A percentile compares a stretch with the other conserved stretches of the same genome.
These are phyloP conservation scores for Ochropleura plecta DNA, from an alignment of 2,888 invertebrate genomes.

Conservation along the genomic window DNA sequence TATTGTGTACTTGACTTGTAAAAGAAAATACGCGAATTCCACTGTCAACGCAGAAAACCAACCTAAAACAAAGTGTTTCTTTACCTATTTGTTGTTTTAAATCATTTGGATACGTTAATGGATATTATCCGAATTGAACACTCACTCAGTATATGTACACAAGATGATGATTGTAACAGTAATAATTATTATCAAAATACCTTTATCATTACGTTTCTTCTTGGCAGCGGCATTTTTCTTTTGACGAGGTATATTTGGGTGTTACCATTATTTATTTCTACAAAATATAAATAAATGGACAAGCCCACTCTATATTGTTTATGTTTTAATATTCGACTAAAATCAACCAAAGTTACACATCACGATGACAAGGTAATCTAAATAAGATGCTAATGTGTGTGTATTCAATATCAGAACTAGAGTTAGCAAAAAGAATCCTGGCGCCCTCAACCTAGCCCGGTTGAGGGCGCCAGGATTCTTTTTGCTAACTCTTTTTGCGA, in stretches of 20 bases:
- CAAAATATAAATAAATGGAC: conserved; percentile 4
- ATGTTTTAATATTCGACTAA: neutral
- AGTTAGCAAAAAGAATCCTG: too few species aligned
- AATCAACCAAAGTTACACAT: conserved; percentile 20
- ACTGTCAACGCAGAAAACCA: conserved; percentile 90
- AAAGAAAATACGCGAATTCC: conserved; percentile 87
- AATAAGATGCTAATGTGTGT: neutral
- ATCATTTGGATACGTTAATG: conserved; percentile 49
- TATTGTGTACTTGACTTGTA: conserved; percentile 76
- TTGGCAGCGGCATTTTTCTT: conserved; percentile 91
- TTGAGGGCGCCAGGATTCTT: neutral
- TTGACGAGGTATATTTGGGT: conserved; percentile 79
- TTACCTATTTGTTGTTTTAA: conserved; percentile 63
- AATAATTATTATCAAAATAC: conserved; percentile 86
- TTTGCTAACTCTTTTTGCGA: neutral
- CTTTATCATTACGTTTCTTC: conserved; percentile 90
- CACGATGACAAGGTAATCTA: neutral
- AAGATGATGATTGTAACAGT: conserved; percentile 69
- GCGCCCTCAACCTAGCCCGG: too few species aligned
- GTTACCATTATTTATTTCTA: conserved; percentile 71
- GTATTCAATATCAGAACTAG: neutral
- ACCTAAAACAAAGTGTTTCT: conserved; percentile 88
- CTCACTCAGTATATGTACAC: conserved; percentile 68
- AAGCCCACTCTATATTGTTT: conserved; percentile 5
- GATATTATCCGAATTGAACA: conserved; percentile 61